These are phyloP conservation scores for Dicerorhinus sumatrensis DNA, from an alignment of 2,113 vertebrate species.

Conservation along the genomic window DNA sequence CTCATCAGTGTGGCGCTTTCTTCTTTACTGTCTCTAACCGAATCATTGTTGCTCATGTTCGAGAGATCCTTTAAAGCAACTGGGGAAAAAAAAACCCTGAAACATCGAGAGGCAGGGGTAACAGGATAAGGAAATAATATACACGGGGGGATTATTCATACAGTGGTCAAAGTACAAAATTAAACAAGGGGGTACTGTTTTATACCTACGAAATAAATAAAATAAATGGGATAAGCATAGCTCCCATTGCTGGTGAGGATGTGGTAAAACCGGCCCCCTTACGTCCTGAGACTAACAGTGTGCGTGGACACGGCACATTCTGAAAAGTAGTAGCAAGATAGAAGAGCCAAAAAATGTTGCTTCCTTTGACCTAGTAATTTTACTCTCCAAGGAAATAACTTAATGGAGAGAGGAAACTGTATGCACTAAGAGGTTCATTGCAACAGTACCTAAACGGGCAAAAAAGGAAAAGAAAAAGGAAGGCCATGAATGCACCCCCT, in stretches of 20 bases:
- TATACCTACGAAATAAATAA: neutral
- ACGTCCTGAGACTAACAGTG: neutral
- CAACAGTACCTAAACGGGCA: neutral
- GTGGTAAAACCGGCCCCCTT: neutral
- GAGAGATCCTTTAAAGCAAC: neutral
- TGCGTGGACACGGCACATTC: neutral
- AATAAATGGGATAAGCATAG: neutral
- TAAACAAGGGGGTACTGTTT: neutral
- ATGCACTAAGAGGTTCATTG: neutral
- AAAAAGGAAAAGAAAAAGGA: neutral
- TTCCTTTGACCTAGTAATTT: neutral
- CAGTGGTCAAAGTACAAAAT: neutral
- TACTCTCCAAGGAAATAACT: neutral
- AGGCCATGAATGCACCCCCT: neutral
- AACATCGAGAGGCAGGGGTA: neutral
- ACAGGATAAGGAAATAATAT: neutral
- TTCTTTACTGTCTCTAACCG: neutral
- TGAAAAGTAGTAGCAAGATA: neutral
- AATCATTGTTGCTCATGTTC: neutral
- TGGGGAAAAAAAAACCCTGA: neutral
- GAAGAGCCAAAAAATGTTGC: neutral
- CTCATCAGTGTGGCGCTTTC: rapidly evolving
- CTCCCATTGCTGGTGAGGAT: neutral
- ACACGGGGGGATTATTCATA: neutral
- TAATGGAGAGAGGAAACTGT: neutral